phyloP scores from a whole-genome alignment of 2,113 vertebrate species.

The Dolichotis patagonum region DNA sequence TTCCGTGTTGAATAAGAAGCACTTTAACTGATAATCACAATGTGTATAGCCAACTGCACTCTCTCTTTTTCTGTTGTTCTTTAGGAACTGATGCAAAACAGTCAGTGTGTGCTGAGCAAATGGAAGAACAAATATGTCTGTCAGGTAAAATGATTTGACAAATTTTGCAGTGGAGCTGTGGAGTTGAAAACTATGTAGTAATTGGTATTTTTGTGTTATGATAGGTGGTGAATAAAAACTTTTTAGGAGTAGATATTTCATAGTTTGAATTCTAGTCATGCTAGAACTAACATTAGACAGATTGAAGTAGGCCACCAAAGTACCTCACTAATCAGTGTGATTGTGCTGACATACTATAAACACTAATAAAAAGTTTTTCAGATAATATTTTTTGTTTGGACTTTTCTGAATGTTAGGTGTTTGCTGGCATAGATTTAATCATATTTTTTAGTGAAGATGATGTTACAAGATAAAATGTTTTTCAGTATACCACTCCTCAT shows the following conservation, averaged over 20 bases:
- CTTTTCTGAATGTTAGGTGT: constrained; percentile 40
- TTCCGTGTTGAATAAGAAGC: constrained; percentile 82
- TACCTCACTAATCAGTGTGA: constrained; percentile 57
- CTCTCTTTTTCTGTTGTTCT: constrained; percentile 86
- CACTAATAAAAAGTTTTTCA: constrained; percentile 32
- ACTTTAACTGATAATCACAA: constrained; percentile 80
- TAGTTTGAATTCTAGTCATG: constrained; percentile 67
- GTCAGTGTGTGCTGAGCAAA: constrained; percentile 93
- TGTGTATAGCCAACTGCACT: constrained; percentile 77
- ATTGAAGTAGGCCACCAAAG: background rate
- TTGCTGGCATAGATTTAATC: constrained; percentile 14
- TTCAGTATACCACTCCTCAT: background rate
- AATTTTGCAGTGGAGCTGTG: constrained; percentile 75
- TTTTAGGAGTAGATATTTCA: constrained; percentile 62
- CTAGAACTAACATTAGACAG: constrained; percentile 58
- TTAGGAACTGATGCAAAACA: constrained; percentile 95
- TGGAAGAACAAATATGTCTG: constrained; percentile 96
- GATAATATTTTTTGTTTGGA: background rate
- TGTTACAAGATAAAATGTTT: background rate
- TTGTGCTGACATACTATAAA: constrained; percentile 13
- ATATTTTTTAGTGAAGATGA: constrained; percentile 55
- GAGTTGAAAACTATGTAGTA: constrained; percentile 74
- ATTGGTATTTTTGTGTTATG: constrained; percentile 73
- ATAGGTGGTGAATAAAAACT: constrained; percentile 73
- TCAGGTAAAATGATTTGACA: constrained; percentile 93